Conservation (phyloP, 2,888 invertebrate genomes). For the Odontomyia ornata region DNA sequence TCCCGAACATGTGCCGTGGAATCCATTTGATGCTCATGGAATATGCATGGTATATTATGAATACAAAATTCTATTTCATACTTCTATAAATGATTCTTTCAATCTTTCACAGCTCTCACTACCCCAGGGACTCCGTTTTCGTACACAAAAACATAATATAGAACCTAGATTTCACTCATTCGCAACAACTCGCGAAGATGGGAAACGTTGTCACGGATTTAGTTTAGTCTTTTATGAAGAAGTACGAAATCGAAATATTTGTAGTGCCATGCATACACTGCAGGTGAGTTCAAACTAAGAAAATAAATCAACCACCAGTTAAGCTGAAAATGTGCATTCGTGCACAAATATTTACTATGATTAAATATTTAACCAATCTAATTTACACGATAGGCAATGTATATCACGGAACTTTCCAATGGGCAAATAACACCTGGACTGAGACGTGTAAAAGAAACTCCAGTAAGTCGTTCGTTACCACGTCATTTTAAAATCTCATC, state of each 20-base stretch:
- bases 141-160: constrained; percentile 89
- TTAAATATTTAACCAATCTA: not conserved
- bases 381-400: constrained; percentile 75
- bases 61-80: not conserved
- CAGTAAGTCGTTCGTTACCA: constrained; percentile 85
- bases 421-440: constrained; percentile 75
- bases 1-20: constrained; percentile 88
- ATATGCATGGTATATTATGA: constrained; percentile 84
- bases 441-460: constrained; percentile 71
- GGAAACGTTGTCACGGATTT: constrained; percentile 92
- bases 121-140: constrained; percentile 93
- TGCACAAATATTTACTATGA: not conserved
- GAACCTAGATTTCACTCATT: constrained; percentile 95
- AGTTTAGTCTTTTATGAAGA: constrained; percentile 96
- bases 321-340: too few relatives aligned
- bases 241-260: constrained; percentile 90
- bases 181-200: constrained; percentile 96
- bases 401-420: constrained; percentile 87
- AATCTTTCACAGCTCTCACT: constrained; percentile 84
- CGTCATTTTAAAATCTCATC: constrained; percentile 87
- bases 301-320: not conserved
- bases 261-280: constrained; percentile 94
- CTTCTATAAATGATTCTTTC: too few relatives aligned
- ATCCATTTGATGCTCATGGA: constrained; percentile 93
- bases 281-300: constrained; percentile 76